Conservation (phyloP, 2,797 vertebrate species). For the Myotis vivesi region DNA sequence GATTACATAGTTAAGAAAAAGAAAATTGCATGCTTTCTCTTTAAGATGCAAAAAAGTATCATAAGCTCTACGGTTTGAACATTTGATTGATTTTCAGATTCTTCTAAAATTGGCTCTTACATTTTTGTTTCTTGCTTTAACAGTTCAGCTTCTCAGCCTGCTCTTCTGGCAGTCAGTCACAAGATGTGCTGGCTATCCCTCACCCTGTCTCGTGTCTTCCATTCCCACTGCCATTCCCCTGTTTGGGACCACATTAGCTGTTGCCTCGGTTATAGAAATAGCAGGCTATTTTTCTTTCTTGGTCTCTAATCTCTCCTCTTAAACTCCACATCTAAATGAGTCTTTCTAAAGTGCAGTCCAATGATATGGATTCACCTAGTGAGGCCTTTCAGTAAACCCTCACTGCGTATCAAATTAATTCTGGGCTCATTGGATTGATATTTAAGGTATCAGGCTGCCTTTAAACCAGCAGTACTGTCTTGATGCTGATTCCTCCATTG, state of each 20-base stretch:
- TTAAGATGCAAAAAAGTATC: neutral
- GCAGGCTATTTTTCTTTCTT: neutral
- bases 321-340: neutral
- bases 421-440: neutral
- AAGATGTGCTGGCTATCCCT: neutral
- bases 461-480: neutral
- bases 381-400: neutral
- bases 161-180: neutral
- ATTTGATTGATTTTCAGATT: conserved; percentile 1
- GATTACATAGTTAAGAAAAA: neutral
- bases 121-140: neutral
- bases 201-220: neutral
- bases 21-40: neutral
- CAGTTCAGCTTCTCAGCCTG: neutral
- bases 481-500: neutral
- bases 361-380: neutral
- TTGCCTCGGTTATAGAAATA: neutral
- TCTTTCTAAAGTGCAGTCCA: neutral
- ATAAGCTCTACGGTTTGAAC: neutral
- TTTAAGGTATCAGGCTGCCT: neutral
- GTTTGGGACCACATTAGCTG: too few species aligned
- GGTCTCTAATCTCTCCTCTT: neutral
- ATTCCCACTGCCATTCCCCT: neutral
- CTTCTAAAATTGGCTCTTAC: neutral
- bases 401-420: neutral